phyloP scores from a whole-genome alignment of 2,113 vertebrate genomes.

The Paedocypris sp. region DNA sequence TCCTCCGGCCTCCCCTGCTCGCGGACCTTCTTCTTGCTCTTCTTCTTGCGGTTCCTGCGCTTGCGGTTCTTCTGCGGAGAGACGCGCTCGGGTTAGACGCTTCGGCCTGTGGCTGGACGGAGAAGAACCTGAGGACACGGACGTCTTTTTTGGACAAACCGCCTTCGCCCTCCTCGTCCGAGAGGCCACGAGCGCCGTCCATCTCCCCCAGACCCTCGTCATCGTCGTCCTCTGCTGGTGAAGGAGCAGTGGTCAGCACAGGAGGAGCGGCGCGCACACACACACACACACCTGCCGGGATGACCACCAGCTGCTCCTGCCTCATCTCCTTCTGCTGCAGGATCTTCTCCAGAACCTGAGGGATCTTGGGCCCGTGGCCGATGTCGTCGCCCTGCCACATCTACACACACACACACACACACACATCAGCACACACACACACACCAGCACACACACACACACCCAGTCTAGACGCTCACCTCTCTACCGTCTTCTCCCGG shows the following conservation, averaged over 20 bases:
- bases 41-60: conserved; percentile 83
- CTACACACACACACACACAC: conserved; percentile 25
- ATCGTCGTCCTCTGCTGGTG: conserved; percentile 48
- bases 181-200: conserved; percentile 55
- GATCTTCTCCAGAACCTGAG: conserved; percentile 86
- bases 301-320: conserved; percentile 74
- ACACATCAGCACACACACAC: conserved; percentile 25
- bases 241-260: neutral
- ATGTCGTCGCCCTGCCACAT: conserved; percentile 68
- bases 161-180: conserved; percentile 69
- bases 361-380: conserved; percentile 77
- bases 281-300: conserved; percentile 51
- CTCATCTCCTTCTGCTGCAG: conserved; percentile 86
- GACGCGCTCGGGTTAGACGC: neutral
- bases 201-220: conserved; percentile 64
- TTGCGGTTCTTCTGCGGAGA: conserved; percentile 71
- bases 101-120: no score
- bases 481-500: conserved; percentile 79
- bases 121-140: conserved; percentile 4
- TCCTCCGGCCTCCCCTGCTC: conserved; percentile 65
- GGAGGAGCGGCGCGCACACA: neutral
- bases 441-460: neutral
- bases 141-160: conserved; percentile 74
- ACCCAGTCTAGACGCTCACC: conserved; percentile 43
- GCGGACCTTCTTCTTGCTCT: conserved; percentile 62